Evolutionary conservation across 2,113 vertebrate species (phyloP).

Genomic region (Equus przewalskii): DNA sequence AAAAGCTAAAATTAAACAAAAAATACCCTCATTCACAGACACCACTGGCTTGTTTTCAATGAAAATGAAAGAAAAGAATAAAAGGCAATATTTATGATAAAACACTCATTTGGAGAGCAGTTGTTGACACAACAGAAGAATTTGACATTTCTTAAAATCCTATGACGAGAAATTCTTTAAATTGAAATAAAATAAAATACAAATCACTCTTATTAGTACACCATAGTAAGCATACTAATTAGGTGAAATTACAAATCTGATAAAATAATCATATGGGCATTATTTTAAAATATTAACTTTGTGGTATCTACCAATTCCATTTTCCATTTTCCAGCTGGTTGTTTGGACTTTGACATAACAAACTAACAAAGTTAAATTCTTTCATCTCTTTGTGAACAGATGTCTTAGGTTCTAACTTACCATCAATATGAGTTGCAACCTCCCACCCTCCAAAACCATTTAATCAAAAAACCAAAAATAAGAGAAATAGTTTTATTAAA

Average conservation of each 20-base stretch:
- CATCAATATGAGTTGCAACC: neutral
- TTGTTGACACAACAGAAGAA: conserved; percentile 63
- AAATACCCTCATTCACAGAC: conserved; percentile 78
- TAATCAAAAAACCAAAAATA: neutral
- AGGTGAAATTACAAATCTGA: conserved; percentile 40
- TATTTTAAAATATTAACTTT: conserved; percentile 50
- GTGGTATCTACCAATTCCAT: conserved; percentile 60
- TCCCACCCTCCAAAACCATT: neutral
- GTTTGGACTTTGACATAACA: conserved; percentile 7
- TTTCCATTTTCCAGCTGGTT: conserved; percentile 79
- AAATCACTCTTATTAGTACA: conserved; percentile 61
- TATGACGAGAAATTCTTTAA: conserved; percentile 19
- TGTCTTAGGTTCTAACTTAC: neutral
- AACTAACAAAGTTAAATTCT: conserved; percentile 9
- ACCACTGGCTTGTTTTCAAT: conserved; percentile 45
- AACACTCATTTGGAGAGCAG: conserved; percentile 74
- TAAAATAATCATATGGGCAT: neutral
- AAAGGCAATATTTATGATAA: conserved; percentile 64
- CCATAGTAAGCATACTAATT: conserved; percentile 56
- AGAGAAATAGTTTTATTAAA: conserved; percentile 32
- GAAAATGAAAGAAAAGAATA: conserved; percentile 45
- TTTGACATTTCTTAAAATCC: conserved; percentile 65
- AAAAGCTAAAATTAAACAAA: conserved; percentile 85
- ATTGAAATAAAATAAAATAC: conserved; percentile 34
- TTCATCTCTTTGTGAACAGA: conserved; percentile 1